These are phyloP conservation scores for Nothocercus julius DNA, from an alignment of 2,113 vertebrate genomes.

Conservation along the genomic window DNA sequence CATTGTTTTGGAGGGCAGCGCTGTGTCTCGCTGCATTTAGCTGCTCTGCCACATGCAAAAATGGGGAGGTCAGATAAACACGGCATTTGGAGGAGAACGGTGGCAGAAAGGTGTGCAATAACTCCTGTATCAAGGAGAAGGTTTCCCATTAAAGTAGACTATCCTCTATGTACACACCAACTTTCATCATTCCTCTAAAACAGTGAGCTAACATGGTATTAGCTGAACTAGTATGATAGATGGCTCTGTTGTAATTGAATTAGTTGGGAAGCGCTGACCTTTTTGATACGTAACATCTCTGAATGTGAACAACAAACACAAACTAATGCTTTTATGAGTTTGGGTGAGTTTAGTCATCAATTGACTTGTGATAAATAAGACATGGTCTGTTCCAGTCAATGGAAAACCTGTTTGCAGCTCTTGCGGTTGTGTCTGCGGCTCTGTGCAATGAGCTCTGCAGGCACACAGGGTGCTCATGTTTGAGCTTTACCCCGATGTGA, in stretches of 20 bases:
- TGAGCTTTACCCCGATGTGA: background rate
- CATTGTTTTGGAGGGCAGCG: background rate
- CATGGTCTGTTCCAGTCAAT: background rate
- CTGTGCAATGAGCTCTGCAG: conserved; percentile 29
- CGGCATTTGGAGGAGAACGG: background rate
- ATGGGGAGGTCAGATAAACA: background rate
- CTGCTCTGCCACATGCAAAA: background rate
- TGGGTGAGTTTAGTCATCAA: conserved; percentile 58
- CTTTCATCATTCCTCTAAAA: conserved; percentile 4
- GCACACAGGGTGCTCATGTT: background rate
- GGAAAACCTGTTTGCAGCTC: conserved; percentile 49
- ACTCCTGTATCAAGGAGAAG: background rate
- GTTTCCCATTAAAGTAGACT: conserved; percentile 9
- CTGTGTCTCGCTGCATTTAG: background rate
- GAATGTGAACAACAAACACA: conserved; percentile 67
- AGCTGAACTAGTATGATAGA: conserved; percentile 55
- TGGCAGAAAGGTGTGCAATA: background rate
- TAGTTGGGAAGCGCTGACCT: conserved; percentile 71
- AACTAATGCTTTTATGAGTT: conserved; percentile 70
- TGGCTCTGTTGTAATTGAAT: conserved; percentile 68
- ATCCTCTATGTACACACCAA: background rate
- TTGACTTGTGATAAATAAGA: conserved; percentile 65
- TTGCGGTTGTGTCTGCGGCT: background rate
- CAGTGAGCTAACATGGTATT: background rate
- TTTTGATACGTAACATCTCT: conserved; percentile 63